phyloP scores from a whole-genome alignment of 2,888 invertebrate species.

The Heliconius cydno region DNA sequence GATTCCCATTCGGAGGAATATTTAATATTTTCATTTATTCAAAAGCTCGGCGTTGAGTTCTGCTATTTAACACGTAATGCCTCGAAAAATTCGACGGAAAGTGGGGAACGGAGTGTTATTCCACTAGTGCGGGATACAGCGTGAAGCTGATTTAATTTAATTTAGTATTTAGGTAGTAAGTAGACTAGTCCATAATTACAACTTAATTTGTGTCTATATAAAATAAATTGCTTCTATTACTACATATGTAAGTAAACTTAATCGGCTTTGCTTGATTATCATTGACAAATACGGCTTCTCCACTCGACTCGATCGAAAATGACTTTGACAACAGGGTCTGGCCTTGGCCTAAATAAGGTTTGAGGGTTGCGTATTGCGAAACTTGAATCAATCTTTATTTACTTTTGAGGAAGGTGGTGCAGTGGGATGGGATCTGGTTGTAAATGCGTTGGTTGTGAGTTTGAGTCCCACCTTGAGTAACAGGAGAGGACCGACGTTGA shows the following conservation, averaged over 20 bases:
- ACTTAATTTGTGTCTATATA: conserved; percentile 1
- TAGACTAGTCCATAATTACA: neutral
- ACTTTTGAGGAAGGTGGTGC: neutral
- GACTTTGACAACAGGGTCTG: conserved; percentile 12
- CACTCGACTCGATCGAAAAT: conserved; percentile 12
- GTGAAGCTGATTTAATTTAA: neutral
- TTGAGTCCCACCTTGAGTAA: neutral
- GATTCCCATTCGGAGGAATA: too few relatives aligned
- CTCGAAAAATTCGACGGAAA: too few relatives aligned
- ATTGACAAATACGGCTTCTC: conserved; percentile 32
- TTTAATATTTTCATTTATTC: too few relatives aligned
- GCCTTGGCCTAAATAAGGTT: conserved; percentile 35
- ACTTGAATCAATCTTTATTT: neutral
- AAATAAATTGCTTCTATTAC: conserved; percentile 8
- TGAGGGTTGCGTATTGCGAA: conserved; percentile 13
- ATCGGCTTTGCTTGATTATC: conserved; percentile 32
- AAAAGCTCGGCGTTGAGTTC: neutral
- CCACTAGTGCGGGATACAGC: neutral
- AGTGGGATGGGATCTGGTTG: neutral
- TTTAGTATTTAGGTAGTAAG: neutral
- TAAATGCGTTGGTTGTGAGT: neutral
- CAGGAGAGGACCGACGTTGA: neutral
- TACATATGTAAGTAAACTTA: conserved; percentile 15
- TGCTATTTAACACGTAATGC: too few relatives aligned
- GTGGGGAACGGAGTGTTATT: neutral